Percentiles rank a stretch among this genome's conserved stretches.
phyloP scores from a whole-genome alignment of 2,888 invertebrate species.

The Drosophila mercatorum region DNA sequence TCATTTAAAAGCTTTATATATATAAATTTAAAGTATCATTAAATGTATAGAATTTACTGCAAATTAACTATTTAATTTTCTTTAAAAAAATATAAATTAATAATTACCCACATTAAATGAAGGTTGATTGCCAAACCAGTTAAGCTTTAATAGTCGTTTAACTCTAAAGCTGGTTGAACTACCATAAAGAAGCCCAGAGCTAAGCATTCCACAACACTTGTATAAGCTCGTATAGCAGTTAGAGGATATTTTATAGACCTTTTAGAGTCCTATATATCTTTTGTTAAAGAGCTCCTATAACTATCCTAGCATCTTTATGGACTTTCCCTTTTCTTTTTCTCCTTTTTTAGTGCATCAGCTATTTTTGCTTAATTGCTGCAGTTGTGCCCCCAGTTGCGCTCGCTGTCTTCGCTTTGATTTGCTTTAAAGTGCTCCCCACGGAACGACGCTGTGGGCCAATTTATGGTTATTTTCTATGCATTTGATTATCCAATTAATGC shows the following conservation, averaged over 20 bases:
- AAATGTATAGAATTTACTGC: not conserved
- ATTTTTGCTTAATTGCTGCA: slow-evolving; percentile 40
- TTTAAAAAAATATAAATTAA: not conserved
- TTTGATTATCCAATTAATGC: slow-evolving; percentile 72
- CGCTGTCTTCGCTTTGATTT: slow-evolving; percentile 34
- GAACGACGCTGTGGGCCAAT: slow-evolving; percentile 38
- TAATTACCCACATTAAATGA: not conserved
- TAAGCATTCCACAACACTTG: too few species aligned
- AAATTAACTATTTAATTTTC: not conserved
- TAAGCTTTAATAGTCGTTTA: not conserved
- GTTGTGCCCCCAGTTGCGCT: slow-evolving; percentile 26
- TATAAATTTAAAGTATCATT: not conserved
- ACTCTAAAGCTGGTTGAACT: not conserved
- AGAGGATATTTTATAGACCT: not conserved
- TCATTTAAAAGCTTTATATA: too few species aligned
- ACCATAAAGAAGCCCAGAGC: not conserved
- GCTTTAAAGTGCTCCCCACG: slow-evolving; percentile 48
- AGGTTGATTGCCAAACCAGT: not conserved
- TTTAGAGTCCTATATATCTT: not conserved
- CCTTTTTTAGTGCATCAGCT: slow-evolving; percentile 17
- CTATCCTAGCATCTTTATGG: not conserved
- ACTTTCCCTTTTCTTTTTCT: not conserved
- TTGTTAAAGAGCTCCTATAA: not conserved
- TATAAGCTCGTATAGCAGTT: not conserved
- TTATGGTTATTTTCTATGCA: slow-evolving; percentile 39